Evolutionary conservation across 2,888 invertebrate species (phyloP).

Genomic region (Ariolimax columbianus): DNA sequence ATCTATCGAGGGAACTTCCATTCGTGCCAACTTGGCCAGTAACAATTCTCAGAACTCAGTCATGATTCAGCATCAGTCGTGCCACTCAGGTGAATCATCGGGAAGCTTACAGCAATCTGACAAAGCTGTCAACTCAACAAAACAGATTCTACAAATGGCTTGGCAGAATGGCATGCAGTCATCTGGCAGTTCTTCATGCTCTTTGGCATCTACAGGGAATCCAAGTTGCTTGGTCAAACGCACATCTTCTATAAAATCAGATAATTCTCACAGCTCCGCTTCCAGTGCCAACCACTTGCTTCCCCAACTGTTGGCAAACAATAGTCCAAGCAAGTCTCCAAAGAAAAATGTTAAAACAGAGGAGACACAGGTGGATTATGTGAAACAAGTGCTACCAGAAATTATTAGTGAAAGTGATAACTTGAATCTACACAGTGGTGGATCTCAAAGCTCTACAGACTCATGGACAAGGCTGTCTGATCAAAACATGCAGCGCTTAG

Average conservation of each 20-base stretch:
- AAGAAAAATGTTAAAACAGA: not conserved
- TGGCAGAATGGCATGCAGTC: conserved; percentile 56
- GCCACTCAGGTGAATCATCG: conserved; percentile 28
- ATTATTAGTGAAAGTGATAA: conserved; percentile 28
- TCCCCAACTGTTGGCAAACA: conserved; percentile 33
- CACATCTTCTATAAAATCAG: conserved; percentile 30
- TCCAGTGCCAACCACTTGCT: conserved; percentile 51
- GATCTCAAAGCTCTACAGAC: conserved; percentile 32
- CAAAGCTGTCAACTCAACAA: not conserved
- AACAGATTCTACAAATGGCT: conserved; percentile 47
- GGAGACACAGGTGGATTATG: not conserved
- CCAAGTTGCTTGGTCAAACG: not conserved
- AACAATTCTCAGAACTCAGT: conserved; percentile 9
- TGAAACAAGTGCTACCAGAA: conserved; percentile 11
- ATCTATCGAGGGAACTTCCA: conserved; percentile 4
- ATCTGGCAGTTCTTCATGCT: conserved; percentile 51
- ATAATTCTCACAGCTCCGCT: conserved; percentile 38
- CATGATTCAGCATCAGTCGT: not conserved
- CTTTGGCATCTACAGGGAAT: conserved; percentile 50
- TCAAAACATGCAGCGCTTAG: conserved; percentile 22
- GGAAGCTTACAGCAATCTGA: not conserved
- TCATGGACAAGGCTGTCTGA: conserved; percentile 40
- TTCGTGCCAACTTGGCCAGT: conserved; percentile 40
- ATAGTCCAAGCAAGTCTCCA: conserved; percentile 15
- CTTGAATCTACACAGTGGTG: conserved; percentile 8